These are phyloP conservation scores for Centruroides sculpturatus DNA, from an alignment of 1,140 invertebrate genomes.

Conservation along the genomic window DNA sequence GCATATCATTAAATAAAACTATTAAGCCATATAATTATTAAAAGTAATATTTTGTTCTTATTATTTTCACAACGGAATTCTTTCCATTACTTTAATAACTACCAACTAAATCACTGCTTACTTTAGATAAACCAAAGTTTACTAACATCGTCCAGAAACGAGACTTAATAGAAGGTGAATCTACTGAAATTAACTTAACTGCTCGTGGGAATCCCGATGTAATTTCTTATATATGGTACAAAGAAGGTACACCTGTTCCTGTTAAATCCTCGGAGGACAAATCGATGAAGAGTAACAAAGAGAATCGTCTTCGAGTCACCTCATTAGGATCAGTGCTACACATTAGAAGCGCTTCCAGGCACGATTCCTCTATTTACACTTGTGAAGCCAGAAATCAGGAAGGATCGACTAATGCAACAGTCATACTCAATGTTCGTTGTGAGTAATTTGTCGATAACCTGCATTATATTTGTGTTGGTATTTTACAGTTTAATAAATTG, in stretches of 20 bases:
- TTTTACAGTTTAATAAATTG: too few species aligned
- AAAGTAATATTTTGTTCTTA: too few species aligned
- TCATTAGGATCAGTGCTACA: slow-evolving; percentile 30
- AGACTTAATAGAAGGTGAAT: slow-evolving; percentile 50
- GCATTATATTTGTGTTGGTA: too few species aligned
- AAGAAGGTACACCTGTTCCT: slow-evolving; percentile 15
- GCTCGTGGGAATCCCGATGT: slow-evolving; percentile 67
- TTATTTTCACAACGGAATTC: too few species aligned
- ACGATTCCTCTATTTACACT: slow-evolving; percentile 74
- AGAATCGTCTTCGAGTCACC: slow-evolving; percentile 36
- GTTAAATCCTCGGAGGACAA: too few species aligned
- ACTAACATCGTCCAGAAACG: too few species aligned
- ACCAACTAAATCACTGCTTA: too few species aligned
- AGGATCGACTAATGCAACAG: slow-evolving; percentile 13
- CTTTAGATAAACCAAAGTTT: too few species aligned
- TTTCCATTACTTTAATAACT: too few species aligned
- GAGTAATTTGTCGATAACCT: slow-evolving; percentile 6
- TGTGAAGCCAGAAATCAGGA: slow-evolving; percentile 72
- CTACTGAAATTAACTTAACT: slow-evolving; percentile 57
- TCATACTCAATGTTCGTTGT: slow-evolving; percentile 17
- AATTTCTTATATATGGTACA: slow-evolving; percentile 68
- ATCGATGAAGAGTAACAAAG: neutral
- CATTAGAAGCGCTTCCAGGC: slow-evolving; percentile 44
- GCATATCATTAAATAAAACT: too few species aligned
- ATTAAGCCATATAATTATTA: too few species aligned